These are phyloP conservation scores for Papilio demoleus DNA, from an alignment of 2,888 invertebrate species.

Conservation along the genomic window DNA sequence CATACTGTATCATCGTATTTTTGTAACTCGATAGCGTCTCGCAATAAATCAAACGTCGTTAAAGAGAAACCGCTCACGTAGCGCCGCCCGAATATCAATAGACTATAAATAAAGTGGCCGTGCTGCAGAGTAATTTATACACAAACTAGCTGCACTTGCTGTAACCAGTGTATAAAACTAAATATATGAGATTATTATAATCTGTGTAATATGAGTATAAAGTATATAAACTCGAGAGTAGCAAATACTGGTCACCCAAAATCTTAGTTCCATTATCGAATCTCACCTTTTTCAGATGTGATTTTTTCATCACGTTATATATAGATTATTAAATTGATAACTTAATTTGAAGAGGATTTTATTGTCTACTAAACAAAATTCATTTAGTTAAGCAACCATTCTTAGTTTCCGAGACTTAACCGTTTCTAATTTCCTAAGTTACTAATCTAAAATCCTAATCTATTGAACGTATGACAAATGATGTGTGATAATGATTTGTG, in stretches of 20 bases:
- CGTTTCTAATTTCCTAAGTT: not conserved
- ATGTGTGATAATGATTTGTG: constrained; percentile 1
- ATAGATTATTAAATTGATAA: too few species aligned
- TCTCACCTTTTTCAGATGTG: too few species aligned
- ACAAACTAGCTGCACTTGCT: constrained; percentile 24
- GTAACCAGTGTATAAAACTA: constrained; percentile 6
- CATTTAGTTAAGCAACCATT: too few species aligned
- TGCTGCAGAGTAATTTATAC: constrained; percentile 36
- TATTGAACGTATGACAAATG: not conserved
- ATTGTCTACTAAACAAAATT: too few species aligned
- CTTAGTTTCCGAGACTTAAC: too few species aligned
- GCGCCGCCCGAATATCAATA: constrained; percentile 34
- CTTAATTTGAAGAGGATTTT: too few species aligned
- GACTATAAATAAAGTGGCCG: constrained; percentile 34
- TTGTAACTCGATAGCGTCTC: constrained; percentile 32
- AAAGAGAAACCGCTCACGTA: constrained; percentile 37
- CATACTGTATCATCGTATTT: constrained; percentile 31
- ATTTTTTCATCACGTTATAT: too few species aligned
- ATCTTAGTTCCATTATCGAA: too few species aligned
- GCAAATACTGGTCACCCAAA: too few species aligned
- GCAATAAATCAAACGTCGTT: constrained; percentile 35
- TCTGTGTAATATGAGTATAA: not conserved
- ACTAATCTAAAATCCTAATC: too few species aligned
- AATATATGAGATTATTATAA: constrained; percentile 21
- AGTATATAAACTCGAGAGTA: not conserved